Evolutionary conservation across 2,888 invertebrate species (phyloP), one percentile per base, ranked within the genome.

Genomic region (Drosophila fulvimacula): DNA sequence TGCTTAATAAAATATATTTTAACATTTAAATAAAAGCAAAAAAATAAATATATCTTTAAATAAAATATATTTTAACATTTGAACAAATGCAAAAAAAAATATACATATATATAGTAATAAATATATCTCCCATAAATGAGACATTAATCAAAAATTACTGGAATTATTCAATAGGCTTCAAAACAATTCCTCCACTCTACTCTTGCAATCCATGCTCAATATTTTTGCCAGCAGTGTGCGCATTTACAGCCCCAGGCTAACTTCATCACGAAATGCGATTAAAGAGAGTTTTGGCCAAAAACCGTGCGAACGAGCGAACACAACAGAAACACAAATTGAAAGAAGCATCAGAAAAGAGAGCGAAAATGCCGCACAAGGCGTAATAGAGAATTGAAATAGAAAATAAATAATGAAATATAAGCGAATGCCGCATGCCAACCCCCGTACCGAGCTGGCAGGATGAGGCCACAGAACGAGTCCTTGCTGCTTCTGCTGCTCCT

Each of bases 391-490:
- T 64, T 64, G 69, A 81, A 88, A 85, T 88, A 86, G 87, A 81
- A 77, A 88, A 87, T 76, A 88, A 83, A 86, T 86, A 86, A 84
- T 87, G 74, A 83, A 86, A 76, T 75, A 72, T 83, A 85, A 86
- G 82, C 81, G 70, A 65, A 56, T 64, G 69, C 65, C 74, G 62
- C 62, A 65, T 60, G 65, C 74, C 82, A 82, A 85, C 84, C 84
- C 86, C 81, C 41, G 67, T 61, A 19, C 17, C 49, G 36, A 49
- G 34, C 13, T 51, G 19, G 24, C 15, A 41, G 51, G 72, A 79
- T 65, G 73, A 65, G 49, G 57, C 48, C 39, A 46, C 52, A 52
- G 52, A 36, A 52, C 24, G 24, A 27, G 36, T 51, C 39, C 59
- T 52, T 48, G 32, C 27, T 60, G 58, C 53, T 52, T 1, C 34